Evolutionary conservation across 2,888 invertebrate species (phyloP).

Genomic region (Synergus gifuensis): DNA sequence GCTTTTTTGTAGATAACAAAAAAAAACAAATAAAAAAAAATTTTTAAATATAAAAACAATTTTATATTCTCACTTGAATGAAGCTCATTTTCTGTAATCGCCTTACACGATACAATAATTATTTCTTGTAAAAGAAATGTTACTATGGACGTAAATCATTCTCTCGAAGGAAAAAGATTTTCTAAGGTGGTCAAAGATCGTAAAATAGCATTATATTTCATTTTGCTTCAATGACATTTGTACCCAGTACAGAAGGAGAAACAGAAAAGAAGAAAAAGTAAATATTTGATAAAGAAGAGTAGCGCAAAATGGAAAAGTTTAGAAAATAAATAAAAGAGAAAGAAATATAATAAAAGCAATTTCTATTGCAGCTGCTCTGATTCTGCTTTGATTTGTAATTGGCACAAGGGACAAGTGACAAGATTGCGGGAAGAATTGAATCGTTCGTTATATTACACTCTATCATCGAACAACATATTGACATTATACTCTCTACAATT

Average conservation of each 20-base stretch:
- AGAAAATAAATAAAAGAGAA: background rate
- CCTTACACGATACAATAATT: background rate
- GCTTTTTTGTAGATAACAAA: background rate
- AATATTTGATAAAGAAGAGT: background rate
- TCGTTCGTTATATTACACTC: background rate
- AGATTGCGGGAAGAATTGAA: constrained; percentile 22
- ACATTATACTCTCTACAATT: background rate
- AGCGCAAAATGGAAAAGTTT: background rate
- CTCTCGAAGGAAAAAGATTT: background rate
- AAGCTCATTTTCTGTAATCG: background rate
- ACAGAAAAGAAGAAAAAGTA: background rate
- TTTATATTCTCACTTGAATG: background rate
- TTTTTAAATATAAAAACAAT: background rate
- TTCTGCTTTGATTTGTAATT: constrained; percentile 9
- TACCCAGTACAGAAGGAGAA: background rate
- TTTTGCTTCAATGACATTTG: background rate
- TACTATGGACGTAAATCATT: too few species aligned
- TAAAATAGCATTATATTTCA: background rate
- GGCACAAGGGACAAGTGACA: constrained; percentile 13
- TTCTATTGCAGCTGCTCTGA: background rate
- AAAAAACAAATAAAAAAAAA: too few species aligned
- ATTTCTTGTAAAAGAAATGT: background rate
- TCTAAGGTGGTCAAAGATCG: background rate
- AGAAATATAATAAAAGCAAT: background rate
- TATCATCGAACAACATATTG: constrained; percentile 13